phyloP scores from a whole-genome alignment of 2,113 vertebrate species.

The Pheucticus melanocephalus region DNA sequence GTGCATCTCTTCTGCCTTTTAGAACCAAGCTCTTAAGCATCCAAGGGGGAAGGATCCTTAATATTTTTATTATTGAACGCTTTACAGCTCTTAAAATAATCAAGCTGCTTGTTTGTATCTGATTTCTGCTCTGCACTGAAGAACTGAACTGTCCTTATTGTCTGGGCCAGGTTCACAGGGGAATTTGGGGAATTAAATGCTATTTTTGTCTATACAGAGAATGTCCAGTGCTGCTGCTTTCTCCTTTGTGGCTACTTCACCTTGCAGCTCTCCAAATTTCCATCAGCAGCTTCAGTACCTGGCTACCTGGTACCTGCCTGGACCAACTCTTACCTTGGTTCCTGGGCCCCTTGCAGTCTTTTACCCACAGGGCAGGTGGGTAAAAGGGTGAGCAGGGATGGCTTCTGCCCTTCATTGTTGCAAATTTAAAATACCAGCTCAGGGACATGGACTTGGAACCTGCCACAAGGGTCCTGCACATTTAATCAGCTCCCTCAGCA shows the following conservation, averaged over 20 bases:
- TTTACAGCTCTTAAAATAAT: background rate
- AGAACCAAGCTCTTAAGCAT: background rate
- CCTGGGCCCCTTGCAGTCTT: background rate
- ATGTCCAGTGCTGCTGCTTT: background rate
- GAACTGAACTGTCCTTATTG: background rate
- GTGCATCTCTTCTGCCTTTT: background rate
- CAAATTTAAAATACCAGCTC: background rate
- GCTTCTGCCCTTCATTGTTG: background rate
- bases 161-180: background rate
- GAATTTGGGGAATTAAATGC: background rate
- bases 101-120: background rate
- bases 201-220: background rate
- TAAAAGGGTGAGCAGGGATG: background rate
- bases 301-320: background rate
- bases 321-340: background rate
- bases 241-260: background rate
- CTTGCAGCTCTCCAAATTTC: background rate
- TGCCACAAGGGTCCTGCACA: rapidly evolving
- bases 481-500: background rate
- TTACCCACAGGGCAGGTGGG: background rate
- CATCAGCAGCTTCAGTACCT: background rate
- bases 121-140: background rate
- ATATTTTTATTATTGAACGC: background rate
- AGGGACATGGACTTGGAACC: background rate
- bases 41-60: background rate